Evolutionary conservation across 1,140 invertebrate genomes (phyloP).

Genomic region (Paracyclopina nana): DNA sequence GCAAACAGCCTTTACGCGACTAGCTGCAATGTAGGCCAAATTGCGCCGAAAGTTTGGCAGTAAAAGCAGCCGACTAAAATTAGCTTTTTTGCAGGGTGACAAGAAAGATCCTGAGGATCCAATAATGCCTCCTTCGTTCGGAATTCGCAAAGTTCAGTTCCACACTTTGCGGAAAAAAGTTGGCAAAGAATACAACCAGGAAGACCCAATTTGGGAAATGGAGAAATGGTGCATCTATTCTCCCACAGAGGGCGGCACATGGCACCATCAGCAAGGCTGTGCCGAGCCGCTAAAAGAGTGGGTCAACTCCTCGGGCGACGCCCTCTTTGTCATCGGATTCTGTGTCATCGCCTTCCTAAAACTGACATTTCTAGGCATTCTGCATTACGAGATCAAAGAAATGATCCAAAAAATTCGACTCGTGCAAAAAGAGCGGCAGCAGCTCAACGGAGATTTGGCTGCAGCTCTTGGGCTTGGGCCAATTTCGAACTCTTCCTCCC

Average conservation of each 20-base stretch:
- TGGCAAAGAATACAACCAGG: no score
- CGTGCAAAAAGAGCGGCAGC: constrained; percentile 28
- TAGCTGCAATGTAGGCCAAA: no score
- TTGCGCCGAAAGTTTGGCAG: no score
- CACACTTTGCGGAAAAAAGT: no score
- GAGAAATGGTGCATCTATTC: constrained; percentile 16
- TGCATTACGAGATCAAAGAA: constrained; percentile 34
- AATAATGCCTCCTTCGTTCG: no score
- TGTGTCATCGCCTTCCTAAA: constrained; percentile 76
- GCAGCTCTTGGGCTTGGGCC: background rate
- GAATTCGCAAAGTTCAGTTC: no score
- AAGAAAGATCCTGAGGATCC: no score
- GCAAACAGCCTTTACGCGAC: no score
- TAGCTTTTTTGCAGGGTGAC: no score
- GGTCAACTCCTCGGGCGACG: constrained; percentile 51
- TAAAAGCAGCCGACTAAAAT: no score
- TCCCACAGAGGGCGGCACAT: background rate
- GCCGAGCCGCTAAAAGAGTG: constrained; percentile 44
- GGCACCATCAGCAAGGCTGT: constrained; percentile 34
- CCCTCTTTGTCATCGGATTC: constrained; percentile 62
- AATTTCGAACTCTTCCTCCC: background rate
- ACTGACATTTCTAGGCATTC: constrained; percentile 65
- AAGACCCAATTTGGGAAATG: background rate
- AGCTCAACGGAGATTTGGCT: constrained; percentile 5
- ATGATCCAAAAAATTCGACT: constrained; percentile 60